Conservation (phyloP, 2,888 invertebrate species). For the Epinotia brunnichana region DNA sequence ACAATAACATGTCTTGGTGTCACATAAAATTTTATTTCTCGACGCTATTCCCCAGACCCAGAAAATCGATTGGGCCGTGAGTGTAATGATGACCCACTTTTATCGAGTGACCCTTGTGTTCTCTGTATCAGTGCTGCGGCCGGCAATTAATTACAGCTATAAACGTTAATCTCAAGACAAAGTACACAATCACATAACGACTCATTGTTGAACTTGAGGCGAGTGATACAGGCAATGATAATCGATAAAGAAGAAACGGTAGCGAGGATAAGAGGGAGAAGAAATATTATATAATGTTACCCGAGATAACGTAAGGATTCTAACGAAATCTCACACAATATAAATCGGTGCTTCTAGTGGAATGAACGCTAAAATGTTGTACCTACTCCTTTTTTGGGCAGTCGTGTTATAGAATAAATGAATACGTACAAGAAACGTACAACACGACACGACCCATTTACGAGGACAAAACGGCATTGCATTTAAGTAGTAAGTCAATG, state of each 20-base stretch:
- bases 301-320: too few species aligned
- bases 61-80: conserved; percentile 35
- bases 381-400: too few species aligned
- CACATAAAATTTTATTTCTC: conserved; percentile 12
- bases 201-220: conserved; percentile 5
- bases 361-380: neutral
- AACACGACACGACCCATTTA: conserved; percentile 48
- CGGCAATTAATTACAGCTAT: conserved; percentile 18
- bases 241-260: too few species aligned
- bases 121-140: conserved; percentile 24
- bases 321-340: too few species aligned
- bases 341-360: too few species aligned
- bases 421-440: conserved; percentile 36
- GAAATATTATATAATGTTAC: too few species aligned
- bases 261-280: too few species aligned
- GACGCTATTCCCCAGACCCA: conserved; percentile 12
- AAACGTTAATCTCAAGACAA: conserved; percentile 8
- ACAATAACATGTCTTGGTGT: conserved; percentile 3
- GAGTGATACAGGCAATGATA: neutral
- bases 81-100: conserved; percentile 40
- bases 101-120: conserved; percentile 39
- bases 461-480: conserved; percentile 44
- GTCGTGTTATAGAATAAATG: too few species aligned
- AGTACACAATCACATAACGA: neutral
- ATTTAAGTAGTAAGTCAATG: conserved; percentile 36